Conservation (phyloP, 2,888 invertebrate genomes). For the Orchesellides sinensis region DNA sequence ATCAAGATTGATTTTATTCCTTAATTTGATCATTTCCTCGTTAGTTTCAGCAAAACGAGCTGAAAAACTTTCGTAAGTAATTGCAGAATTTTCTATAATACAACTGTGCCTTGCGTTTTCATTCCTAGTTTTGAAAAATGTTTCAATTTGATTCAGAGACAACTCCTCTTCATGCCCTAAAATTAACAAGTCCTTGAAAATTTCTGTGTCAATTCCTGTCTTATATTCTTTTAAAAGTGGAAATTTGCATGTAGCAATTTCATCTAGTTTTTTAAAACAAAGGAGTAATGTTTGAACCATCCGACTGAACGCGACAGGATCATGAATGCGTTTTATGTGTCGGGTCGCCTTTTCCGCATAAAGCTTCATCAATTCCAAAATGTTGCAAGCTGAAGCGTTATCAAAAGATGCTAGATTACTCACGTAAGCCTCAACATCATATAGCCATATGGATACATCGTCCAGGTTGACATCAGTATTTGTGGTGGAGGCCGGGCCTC, state of each 20-base stretch:
- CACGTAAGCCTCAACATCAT: background rate
- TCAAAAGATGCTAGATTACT: background rate
- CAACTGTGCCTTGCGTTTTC: background rate
- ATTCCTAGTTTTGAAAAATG: constrained; percentile 25
- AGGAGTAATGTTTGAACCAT: background rate
- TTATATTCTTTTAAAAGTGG: constrained; percentile 22
- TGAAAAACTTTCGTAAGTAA: background rate
- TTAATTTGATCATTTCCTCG: constrained; percentile 3
- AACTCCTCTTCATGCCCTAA: too few species aligned
- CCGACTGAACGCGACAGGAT: constrained; percentile 34
- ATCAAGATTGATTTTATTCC: constrained; percentile 2
- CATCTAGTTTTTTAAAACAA: constrained; percentile 25
- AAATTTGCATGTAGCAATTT: background rate
- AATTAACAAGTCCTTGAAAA: constrained; percentile 22
- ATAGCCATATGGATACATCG: background rate
- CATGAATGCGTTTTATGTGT: too few species aligned
- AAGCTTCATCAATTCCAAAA: background rate
- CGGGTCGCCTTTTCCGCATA: too few species aligned
- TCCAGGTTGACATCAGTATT: background rate
- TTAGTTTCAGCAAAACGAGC: constrained; percentile 1
- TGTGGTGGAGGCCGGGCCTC: too few species aligned
- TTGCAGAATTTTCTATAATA: background rate
- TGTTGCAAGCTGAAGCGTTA: background rate
- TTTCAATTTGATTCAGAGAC: constrained; percentile 6
- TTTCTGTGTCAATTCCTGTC: background rate